phyloP scores from a whole-genome alignment of 1,140 invertebrate species.

The Cephus cinctus region DNA sequence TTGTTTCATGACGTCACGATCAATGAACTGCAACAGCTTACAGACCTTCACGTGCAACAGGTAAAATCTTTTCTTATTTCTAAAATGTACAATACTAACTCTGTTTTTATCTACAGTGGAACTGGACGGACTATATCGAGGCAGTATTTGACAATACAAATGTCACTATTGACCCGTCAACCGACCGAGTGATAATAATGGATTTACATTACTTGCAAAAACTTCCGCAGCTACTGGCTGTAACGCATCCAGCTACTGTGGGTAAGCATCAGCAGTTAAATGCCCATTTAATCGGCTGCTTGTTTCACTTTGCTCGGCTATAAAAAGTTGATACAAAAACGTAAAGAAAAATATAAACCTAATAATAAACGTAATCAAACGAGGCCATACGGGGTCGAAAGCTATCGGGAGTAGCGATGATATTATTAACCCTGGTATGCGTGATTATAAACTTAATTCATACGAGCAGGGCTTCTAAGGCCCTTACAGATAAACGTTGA shows the following conservation, averaged over 20 bases:
- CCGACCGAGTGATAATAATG: constrained; percentile 62
- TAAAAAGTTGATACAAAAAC: constrained; percentile 17
- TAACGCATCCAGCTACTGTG: constrained; percentile 56
- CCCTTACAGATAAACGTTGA: no score
- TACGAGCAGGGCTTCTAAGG: no score
- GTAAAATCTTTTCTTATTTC: constrained; percentile 22
- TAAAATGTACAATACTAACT: neutral
- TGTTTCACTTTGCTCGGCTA: constrained; percentile 7
- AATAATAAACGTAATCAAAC: constrained; percentile 23
- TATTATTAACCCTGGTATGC: no score
- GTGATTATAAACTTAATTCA: no score
- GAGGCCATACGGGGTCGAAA: constrained; percentile 31
- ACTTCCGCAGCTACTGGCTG: constrained; percentile 54
- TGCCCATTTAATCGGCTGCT: neutral
- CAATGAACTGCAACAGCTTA: constrained; percentile 58
- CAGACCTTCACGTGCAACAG: constrained; percentile 51
- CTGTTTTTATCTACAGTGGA: constrained; percentile 56
- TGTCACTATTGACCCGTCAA: constrained; percentile 52
- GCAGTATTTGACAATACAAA: constrained; percentile 61
- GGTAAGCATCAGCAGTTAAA: constrained; percentile 48
- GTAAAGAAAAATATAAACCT: neutral
- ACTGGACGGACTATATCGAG: constrained; percentile 67
- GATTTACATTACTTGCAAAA: constrained; percentile 64
- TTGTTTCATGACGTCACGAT: constrained; percentile 74
- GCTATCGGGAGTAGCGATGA: no score